A percentile compares a stretch with the other conserved stretches of the same genome.
Evolutionary conservation across 1,140 invertebrate species (phyloP).

Genomic region (Macrocentrus cingulum): DNA sequence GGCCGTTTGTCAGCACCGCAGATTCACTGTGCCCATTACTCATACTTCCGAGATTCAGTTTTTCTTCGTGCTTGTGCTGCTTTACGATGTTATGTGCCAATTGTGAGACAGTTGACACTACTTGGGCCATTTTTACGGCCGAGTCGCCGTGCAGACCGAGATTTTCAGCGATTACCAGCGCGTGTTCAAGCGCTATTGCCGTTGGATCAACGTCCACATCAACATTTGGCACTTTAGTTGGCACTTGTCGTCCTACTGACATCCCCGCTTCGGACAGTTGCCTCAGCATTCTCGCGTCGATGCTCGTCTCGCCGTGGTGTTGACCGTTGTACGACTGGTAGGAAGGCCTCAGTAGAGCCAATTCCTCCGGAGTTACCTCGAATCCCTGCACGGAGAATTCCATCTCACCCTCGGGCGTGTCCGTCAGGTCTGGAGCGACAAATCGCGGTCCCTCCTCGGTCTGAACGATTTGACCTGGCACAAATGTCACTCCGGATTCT

Average conservation of each 20-base stretch:
- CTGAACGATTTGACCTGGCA: slow-evolving; percentile 72
- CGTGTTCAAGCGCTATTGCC: slow-evolving; percentile 52
- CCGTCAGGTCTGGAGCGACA: slow-evolving; percentile 69
- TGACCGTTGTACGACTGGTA: slow-evolving; percentile 56
- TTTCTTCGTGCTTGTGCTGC: slow-evolving; percentile 33
- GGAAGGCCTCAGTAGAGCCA: slow-evolving; percentile 65
- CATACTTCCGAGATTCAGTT: slow-evolving; percentile 34
- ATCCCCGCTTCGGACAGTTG: slow-evolving; percentile 72
- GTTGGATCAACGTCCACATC: slow-evolving; percentile 65
- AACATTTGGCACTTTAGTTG: slow-evolving; percentile 64
- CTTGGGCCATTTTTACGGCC: slow-evolving; percentile 56
- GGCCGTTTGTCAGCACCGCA: too few species aligned
- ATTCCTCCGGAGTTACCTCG: slow-evolving; percentile 71
- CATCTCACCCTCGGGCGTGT: slow-evolving; percentile 65
- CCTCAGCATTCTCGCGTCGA: slow-evolving; percentile 68
- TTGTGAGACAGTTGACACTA: slow-evolving; percentile 51
- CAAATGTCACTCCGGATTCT: slow-evolving; percentile 67
- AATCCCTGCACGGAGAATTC: slow-evolving; percentile 77
- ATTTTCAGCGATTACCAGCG: slow-evolving; percentile 51
- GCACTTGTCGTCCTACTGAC: slow-evolving; percentile 68
- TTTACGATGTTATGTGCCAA: slow-evolving; percentile 50
- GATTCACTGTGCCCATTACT: too few species aligned
- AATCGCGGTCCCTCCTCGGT: slow-evolving; percentile 72
- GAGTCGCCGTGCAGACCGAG: slow-evolving; percentile 50
- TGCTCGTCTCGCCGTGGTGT: slow-evolving; percentile 64